A percentile compares a stretch with the other conserved stretches of the same genome.
These are phyloP conservation scores for Apeltes quadracus DNA, from an alignment of 2,113 vertebrate genomes.

Conservation along the genomic window DNA sequence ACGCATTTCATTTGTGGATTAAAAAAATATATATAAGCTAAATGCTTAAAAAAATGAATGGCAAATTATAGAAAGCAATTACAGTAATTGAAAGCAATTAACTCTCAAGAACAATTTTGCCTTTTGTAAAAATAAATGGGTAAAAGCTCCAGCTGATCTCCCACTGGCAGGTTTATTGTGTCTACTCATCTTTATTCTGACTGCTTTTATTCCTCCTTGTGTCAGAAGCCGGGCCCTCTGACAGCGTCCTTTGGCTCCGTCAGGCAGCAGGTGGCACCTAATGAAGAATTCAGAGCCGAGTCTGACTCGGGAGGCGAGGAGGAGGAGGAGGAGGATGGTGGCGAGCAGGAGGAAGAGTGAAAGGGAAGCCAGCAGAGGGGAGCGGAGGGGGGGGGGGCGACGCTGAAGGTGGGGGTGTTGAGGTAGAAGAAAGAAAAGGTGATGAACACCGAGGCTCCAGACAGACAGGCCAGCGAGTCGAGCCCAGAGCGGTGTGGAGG, in stretches of 20 bases:
- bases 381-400: not conserved
- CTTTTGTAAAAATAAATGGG: conserved; percentile 49
- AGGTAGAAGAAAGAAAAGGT: conserved; percentile 43
- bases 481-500: conserved; percentile 47
- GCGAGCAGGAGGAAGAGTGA: conserved; percentile 28
- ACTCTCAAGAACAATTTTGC: conserved; percentile 47
- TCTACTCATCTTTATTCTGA: conserved; percentile 40
- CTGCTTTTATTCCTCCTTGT: conserved; percentile 17
- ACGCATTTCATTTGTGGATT: not conserved
- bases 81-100: conserved; percentile 61
- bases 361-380: not conserved
- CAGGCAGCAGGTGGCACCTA: conserved; percentile 76
- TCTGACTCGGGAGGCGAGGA: conserved; percentile 47
- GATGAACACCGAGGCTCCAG: conserved; percentile 52
- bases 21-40: conserved; percentile 22
- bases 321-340: conserved; percentile 20
- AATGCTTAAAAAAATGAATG: conserved; percentile 39
- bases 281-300: conserved; percentile 76
- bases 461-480: conserved; percentile 44
- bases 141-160: conserved; percentile 49
- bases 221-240: conserved; percentile 58
- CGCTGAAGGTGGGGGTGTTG: conserved; percentile 33
- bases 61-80: conserved; percentile 45
- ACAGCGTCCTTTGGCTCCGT: conserved; percentile 62
- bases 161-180: conserved; percentile 41